A percentile compares a stretch with the other conserved stretches of the same genome.
These are phyloP conservation scores for Seriola rivoliana DNA, from an alignment of 2,113 vertebrate species.

Conservation along the genomic window DNA sequence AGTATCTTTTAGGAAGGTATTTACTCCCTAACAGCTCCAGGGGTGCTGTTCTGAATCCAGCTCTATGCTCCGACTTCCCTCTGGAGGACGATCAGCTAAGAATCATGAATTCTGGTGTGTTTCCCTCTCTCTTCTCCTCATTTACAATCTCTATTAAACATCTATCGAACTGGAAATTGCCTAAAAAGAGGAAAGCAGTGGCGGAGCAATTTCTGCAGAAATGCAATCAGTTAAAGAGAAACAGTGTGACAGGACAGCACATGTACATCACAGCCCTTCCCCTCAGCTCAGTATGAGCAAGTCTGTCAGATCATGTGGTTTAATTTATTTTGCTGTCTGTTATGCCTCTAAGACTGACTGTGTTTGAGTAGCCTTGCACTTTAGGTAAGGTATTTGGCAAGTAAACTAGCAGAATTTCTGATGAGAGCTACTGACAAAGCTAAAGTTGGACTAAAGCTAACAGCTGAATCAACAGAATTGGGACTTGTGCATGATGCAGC, in stretches of 20 bases:
- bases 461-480: constrained; percentile 32
- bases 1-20: background rate
- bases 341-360: background rate
- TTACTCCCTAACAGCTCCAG: constrained; percentile 2
- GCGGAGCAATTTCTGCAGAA: constrained; percentile 25
- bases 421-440: constrained; percentile 22
- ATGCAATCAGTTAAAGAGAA: constrained; percentile 50
- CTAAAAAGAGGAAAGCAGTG: background rate
- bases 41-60: background rate
- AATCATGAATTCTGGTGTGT: background rate
- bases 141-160: constrained; percentile 14
- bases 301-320: constrained; percentile 21
- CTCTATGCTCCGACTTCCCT: constrained; percentile 3
- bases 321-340: constrained; percentile 1
- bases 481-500: background rate
- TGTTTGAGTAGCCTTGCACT: constrained; percentile 6
- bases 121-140: background rate
- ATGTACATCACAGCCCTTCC: constrained; percentile 45
- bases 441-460: constrained; percentile 22
- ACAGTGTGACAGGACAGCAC: constrained; percentile 62
- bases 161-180: background rate
- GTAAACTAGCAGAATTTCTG: background rate
- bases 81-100: constrained; percentile 1
- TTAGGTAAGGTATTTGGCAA: constrained; percentile 1
- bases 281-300: constrained; percentile 20